Conservation (phyloP, 2,797 vertebrate species). For the Anabas testudineus region DNA sequence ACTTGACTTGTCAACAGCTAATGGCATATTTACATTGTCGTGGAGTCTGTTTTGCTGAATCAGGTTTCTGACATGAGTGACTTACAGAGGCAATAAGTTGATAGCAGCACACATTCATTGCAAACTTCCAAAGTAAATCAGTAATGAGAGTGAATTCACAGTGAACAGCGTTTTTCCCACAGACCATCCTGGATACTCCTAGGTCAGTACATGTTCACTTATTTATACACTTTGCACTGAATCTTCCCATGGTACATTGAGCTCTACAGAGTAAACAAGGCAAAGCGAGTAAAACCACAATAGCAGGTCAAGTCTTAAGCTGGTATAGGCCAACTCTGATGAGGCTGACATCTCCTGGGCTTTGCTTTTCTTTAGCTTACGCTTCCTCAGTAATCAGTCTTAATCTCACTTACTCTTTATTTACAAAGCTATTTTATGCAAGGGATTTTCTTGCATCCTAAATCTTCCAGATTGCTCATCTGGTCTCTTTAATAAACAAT, state of each 20-base stretch:
- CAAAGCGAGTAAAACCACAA: slow-evolving; percentile 25
- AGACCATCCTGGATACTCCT: slow-evolving; percentile 49
- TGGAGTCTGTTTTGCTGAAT: slow-evolving; percentile 5
- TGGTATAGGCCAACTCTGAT: slow-evolving; percentile 29
- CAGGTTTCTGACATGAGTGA: slow-evolving; percentile 31
- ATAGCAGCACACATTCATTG: slow-evolving; percentile 29
- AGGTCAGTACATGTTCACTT: slow-evolving; percentile 47
- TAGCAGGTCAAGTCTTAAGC: slow-evolving; percentile 48
- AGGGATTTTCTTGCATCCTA: slow-evolving; percentile 50
- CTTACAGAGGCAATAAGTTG: slow-evolving; percentile 41
- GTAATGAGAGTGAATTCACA: slow-evolving; percentile 55
- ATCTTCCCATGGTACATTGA: slow-evolving; percentile 37
- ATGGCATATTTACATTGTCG: not conserved
- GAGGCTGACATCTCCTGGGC: slow-evolving; percentile 31
- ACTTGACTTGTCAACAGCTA: not conserved
- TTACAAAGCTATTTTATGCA: slow-evolving; percentile 42
- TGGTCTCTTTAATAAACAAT: slow-evolving; percentile 37
- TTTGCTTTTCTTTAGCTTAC: slow-evolving; percentile 41
- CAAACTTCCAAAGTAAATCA: slow-evolving; percentile 53
- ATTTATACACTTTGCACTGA: slow-evolving; percentile 62
- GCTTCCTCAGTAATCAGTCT: slow-evolving; percentile 43
- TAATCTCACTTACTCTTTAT: slow-evolving; percentile 54
- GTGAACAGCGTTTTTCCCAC: slow-evolving; percentile 39
- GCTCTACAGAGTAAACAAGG: slow-evolving; percentile 52
- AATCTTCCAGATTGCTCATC: slow-evolving; percentile 39